Conservation (phyloP, 2,888 invertebrate genomes). For the Melolontha melolontha region DNA sequence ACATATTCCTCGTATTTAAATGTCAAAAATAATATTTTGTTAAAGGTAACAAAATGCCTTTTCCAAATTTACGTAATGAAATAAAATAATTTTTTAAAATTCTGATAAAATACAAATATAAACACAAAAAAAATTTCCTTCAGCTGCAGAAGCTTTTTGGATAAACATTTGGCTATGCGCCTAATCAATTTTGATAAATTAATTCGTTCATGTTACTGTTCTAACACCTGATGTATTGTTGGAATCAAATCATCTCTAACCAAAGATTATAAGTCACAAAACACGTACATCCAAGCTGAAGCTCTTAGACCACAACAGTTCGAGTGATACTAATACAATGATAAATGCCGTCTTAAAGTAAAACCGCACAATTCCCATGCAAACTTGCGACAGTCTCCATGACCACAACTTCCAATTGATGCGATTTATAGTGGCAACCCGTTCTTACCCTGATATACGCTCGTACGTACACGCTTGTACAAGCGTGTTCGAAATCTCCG, state of each 20-base stretch:
- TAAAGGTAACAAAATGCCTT: too few species aligned
- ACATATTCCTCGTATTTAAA: too few species aligned
- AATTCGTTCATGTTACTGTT: not conserved
- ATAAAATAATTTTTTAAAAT: too few species aligned
- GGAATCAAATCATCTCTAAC: conserved; percentile 5
- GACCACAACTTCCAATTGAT: conserved; percentile 44
- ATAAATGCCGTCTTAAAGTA: conserved; percentile 39
- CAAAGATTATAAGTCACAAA: conserved; percentile 13
- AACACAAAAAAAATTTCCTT: too few species aligned
- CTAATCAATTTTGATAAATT: conserved; percentile 5
- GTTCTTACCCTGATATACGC: conserved; percentile 28
- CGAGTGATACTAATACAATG: conserved; percentile 25
- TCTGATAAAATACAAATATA: too few species aligned
- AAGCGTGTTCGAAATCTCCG: conserved; percentile 25
- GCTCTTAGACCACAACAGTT: conserved; percentile 21
- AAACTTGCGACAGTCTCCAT: conserved; percentile 40
- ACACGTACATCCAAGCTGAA: not conserved
- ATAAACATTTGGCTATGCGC: too few species aligned
- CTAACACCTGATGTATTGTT: not conserved
- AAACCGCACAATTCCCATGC: conserved; percentile 44
- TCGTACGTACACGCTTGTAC: conserved; percentile 4
- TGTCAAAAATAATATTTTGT: too few species aligned
- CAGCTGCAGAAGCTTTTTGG: too few species aligned
- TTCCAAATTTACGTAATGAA: too few species aligned
- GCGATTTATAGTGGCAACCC: conserved; percentile 43